phyloP scores from a whole-genome alignment of 2,113 vertebrate species.

The Opisthocomus hoazin region DNA sequence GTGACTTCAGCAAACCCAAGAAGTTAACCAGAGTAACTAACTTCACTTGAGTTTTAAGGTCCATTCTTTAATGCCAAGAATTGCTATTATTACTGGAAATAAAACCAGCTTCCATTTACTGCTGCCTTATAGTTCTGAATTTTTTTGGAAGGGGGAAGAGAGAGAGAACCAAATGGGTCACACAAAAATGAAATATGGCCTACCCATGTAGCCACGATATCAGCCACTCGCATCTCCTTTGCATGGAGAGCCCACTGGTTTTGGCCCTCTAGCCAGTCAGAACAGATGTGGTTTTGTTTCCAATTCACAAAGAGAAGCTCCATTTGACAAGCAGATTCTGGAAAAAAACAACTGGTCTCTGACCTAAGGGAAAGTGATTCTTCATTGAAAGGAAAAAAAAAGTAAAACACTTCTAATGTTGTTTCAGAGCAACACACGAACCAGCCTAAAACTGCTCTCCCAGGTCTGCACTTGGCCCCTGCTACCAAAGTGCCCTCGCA shows the following conservation, averaged over 20 bases:
- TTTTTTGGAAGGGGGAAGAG: neutral
- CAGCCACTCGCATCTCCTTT: neutral
- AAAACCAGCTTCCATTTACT: neutral
- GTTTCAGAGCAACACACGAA: neutral
- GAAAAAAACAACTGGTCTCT: neutral
- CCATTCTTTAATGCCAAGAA: neutral
- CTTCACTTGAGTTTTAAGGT: neutral
- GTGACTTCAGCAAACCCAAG: neutral
- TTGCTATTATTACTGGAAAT: neutral
- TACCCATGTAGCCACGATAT: neutral
- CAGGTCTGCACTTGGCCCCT: neutral
- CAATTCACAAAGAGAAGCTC: neutral
- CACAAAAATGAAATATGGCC: neutral
- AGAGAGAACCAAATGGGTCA: neutral
- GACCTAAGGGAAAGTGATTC: neutral
- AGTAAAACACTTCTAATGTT: neutral
- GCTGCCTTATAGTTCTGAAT: neutral
- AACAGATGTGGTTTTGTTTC: conserved; percentile 12
- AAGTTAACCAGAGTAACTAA: neutral
- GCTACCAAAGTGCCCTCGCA: neutral
- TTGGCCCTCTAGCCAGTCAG: neutral
- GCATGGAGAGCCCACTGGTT: neutral
- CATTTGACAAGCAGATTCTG: neutral
- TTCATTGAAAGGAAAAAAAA: neutral
- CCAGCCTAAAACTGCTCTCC: neutral